A percentile compares a stretch with the other conserved stretches of the same genome.
Conservation (phyloP, 2,797 vertebrate genomes). For the Macrochelys suwanniensis region DNA sequence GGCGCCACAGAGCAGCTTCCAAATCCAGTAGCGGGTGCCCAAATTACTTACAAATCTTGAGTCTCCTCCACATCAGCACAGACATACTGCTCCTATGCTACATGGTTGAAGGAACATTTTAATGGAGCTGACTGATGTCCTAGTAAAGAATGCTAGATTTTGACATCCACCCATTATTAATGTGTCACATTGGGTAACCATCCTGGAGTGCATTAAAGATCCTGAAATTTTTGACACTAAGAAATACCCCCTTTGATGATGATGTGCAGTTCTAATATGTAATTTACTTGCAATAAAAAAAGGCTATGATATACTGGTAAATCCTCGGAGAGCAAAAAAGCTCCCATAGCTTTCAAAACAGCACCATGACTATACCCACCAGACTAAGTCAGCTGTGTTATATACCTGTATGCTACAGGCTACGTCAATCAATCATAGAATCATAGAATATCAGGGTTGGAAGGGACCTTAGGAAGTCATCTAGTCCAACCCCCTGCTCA, state of each 20-base stretch:
- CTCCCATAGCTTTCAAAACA: accelerated
- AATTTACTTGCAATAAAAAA: background rate
- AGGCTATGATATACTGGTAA: background rate
- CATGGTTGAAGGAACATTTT: background rate
- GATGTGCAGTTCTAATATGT: background rate
- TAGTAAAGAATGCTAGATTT: background rate
- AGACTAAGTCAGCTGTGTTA: too few species aligned
- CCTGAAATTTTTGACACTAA: background rate
- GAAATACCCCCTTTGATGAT: background rate
- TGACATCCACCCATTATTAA: background rate
- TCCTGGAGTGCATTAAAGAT: background rate
- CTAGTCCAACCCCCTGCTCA: too few species aligned
- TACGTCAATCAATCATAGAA: too few species aligned
- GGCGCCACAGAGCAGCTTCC: background rate
- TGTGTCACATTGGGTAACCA: background rate
- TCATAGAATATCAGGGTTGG: too few species aligned
- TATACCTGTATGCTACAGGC: background rate
- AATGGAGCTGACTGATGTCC: background rate
- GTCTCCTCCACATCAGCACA: background rate
- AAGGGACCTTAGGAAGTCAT: too few species aligned
- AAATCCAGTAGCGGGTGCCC: background rate
- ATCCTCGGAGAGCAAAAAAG: background rate
- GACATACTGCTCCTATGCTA: background rate
- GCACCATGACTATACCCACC: background rate
- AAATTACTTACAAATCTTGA: background rate